These are phyloP conservation scores for Pelmatolapia mariae DNA, from an alignment of 2,113 vertebrate species.

Conservation along the genomic window DNA sequence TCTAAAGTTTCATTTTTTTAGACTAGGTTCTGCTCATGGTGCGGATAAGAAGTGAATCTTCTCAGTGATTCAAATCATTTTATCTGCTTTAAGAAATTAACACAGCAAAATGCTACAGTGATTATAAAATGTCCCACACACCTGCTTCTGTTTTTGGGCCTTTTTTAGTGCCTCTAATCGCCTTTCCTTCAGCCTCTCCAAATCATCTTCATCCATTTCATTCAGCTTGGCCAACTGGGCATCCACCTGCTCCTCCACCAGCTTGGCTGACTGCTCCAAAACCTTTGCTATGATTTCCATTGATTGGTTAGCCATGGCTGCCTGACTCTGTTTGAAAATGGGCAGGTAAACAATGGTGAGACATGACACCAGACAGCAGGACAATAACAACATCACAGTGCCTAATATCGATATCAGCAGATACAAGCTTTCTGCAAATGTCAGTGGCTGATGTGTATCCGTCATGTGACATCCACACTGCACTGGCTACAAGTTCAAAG, in stretches of 20 bases:
- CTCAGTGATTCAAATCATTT: neutral
- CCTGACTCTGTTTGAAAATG: neutral
- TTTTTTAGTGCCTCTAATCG: slow-evolving; percentile 89
- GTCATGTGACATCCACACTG: neutral
- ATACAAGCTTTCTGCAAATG: neutral
- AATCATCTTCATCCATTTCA: slow-evolving; percentile 88
- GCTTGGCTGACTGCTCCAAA: slow-evolving; percentile 83
- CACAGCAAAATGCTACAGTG: neutral
- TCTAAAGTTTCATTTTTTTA: neutral
- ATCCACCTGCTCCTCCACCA: slow-evolving; percentile 89
- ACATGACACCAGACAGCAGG: neutral
- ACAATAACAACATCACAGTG: neutral
- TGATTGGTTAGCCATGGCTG: slow-evolving; percentile 79
- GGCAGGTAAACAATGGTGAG: neutral
- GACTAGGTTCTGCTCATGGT: neutral
- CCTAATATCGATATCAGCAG: neutral
- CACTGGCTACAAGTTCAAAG: neutral
- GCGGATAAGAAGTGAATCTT: neutral
- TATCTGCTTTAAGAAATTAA: neutral
- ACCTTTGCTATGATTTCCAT: slow-evolving; percentile 82
- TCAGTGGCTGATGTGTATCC: too few species aligned
- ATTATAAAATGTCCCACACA: slow-evolving; percentile 17
- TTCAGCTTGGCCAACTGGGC: slow-evolving; percentile 85
- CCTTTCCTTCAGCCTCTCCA: slow-evolving; percentile 87
- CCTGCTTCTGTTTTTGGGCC: slow-evolving; percentile 96